Evolutionary conservation across 2,113 vertebrate genomes (phyloP).

Genomic region (Chionomys nivalis): DNA sequence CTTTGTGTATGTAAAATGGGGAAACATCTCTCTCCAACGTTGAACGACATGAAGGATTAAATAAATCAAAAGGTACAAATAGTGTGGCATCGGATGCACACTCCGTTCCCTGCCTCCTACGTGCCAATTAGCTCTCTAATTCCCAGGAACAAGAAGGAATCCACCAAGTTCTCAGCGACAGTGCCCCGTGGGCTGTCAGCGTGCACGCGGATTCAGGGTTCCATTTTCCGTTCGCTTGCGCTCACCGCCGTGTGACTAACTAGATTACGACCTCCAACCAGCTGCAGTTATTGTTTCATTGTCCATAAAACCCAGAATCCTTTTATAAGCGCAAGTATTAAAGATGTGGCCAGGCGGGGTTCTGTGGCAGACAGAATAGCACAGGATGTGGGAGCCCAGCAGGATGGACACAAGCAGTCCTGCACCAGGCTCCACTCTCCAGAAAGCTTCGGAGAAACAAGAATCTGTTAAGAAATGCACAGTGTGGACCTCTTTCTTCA

Average conservation of each 20-base stretch:
- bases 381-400: neutral
- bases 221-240: conserved; percentile 51
- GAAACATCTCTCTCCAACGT: neutral
- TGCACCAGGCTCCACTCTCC: neutral
- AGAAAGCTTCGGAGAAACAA: conserved; percentile 29
- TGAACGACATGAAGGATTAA: conserved; percentile 24
- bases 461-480: neutral
- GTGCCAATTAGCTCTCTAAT: conserved; percentile 3
- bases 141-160: conserved; percentile 32
- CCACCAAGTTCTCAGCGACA: neutral
- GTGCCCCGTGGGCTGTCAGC: conserved; percentile 14
- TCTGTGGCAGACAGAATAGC: neutral
- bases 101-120: neutral
- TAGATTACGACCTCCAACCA: conserved; percentile 58
- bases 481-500: neutral
- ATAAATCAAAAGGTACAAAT: conserved; percentile 7
- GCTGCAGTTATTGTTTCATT: conserved; percentile 50
- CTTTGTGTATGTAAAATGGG: neutral
- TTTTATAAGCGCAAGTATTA: neutral
- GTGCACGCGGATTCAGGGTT: neutral
- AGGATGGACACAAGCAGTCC: neutral
- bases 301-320: conserved; percentile 36
- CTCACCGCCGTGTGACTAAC: conserved; percentile 41
- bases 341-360: neutral
- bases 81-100: neutral